A percentile compares a stretch with the other conserved stretches of the same genome.
These are phyloP conservation scores for Scotopteryx bipunctaria DNA, from an alignment of 2,888 invertebrate species.

Conservation along the genomic window DNA sequence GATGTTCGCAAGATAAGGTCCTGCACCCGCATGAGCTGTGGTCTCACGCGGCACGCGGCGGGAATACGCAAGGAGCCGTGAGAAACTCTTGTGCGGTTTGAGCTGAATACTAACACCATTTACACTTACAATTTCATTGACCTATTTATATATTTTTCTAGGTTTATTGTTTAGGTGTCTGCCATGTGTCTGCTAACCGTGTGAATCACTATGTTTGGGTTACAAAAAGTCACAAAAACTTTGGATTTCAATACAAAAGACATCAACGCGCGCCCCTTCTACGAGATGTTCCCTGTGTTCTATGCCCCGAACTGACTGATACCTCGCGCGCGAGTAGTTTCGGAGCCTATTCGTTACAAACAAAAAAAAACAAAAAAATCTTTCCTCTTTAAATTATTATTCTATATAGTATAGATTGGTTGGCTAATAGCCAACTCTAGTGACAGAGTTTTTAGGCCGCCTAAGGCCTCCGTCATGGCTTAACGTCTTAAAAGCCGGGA, in stretches of 20 bases:
- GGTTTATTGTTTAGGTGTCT: constrained; percentile 40
- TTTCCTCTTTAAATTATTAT: too few species aligned
- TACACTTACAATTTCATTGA: constrained; percentile 75
- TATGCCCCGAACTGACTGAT: too few species aligned
- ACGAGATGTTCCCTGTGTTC: too few species aligned
- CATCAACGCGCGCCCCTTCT: constrained; percentile 44
- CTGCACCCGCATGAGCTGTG: constrained; percentile 51
- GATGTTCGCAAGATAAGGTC: constrained; percentile 32
- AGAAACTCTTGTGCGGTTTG: constrained; percentile 70
- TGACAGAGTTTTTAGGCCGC: too few species aligned
- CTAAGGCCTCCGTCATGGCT: too few species aligned
- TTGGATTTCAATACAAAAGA: constrained; percentile 42
- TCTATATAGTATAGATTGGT: too few species aligned
- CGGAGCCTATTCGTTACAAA: too few species aligned
- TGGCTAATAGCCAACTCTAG: too few species aligned
- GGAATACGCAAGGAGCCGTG: constrained; percentile 72
- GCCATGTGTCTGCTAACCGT: constrained; percentile 31
- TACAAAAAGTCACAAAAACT: constrained; percentile 17
- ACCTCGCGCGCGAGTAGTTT: too few species aligned
- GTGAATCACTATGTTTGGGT: constrained; percentile 30
- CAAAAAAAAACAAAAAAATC: too few species aligned
- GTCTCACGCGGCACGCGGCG: constrained; percentile 62
- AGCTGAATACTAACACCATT: constrained; percentile 66
- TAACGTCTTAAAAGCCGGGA: too few species aligned
- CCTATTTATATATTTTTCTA: constrained; percentile 54